Evolutionary conservation across 2,797 vertebrate genomes (phyloP).

Genomic region (Aselliscus stoliczkanus): DNA sequence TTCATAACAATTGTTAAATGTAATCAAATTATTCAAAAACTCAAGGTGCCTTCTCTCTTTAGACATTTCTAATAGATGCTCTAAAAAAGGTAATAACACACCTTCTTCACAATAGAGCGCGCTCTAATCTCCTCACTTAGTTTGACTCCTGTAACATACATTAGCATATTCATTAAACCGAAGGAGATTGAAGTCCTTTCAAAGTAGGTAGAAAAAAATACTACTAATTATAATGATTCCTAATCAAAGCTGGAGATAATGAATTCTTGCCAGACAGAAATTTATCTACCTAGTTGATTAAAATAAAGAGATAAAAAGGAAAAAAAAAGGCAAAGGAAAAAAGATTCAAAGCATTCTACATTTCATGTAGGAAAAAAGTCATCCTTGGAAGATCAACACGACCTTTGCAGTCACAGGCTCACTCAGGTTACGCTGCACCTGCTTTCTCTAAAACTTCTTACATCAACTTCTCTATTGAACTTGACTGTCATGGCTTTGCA

Average conservation of each 20-base stretch:
- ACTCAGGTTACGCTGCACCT: slow-evolving; percentile 62
- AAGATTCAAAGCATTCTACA: not conserved
- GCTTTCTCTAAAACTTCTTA: slow-evolving; percentile 53
- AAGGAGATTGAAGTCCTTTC: not conserved
- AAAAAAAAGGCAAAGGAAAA: not conserved
- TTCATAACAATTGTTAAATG: not conserved
- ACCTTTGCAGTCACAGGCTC: slow-evolving; percentile 55
- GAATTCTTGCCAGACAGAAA: not conserved
- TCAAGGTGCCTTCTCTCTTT: not conserved
- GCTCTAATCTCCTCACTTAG: not conserved
- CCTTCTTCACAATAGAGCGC: not conserved
- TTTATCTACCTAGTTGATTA: not conserved
- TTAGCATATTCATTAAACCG: not conserved
- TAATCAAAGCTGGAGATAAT: slow-evolving; percentile 30
- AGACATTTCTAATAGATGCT: not conserved
- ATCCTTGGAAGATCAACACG: not conserved
- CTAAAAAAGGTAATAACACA: not conserved
- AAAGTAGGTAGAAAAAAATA: not conserved
- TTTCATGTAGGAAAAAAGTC: not conserved
- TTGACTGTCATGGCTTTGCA: slow-evolving; percentile 63
- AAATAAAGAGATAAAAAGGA: slow-evolving; percentile 6
- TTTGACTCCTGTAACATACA: not conserved
- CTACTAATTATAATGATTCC: not conserved
- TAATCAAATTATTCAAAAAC: not conserved
- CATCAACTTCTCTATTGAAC: slow-evolving; percentile 60